A percentile compares a stretch with the other conserved stretches of the same genome.
Evolutionary conservation across 2,888 invertebrate genomes (phyloP).

Genomic region (Cataglyphis altisquamis): DNA sequence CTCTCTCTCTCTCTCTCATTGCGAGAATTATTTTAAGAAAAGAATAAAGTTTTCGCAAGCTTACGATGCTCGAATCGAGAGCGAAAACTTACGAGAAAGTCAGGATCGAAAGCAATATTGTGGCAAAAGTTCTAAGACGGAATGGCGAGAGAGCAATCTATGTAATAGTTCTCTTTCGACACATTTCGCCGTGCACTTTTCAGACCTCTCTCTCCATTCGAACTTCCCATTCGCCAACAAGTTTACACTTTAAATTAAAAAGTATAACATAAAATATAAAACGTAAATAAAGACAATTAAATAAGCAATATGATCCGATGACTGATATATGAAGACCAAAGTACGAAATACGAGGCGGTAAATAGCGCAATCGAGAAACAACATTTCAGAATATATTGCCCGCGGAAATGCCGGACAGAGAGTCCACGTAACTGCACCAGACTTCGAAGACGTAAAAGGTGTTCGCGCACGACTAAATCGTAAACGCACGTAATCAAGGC

Average conservation of each 20-base stretch:
- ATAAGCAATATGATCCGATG: conserved; percentile 25
- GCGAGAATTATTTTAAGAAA: conserved; percentile 46
- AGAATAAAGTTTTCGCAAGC: conserved; percentile 13
- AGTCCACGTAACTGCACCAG: background rate
- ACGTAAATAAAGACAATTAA: background rate
- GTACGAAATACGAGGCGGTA: conserved; percentile 1
- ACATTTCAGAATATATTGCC: conserved; percentile 22
- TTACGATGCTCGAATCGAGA: conserved; percentile 25
- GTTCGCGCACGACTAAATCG: conserved; percentile 1
- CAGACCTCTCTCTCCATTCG: background rate
- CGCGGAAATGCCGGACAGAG: background rate
- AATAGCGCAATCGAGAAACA: conserved; percentile 7
- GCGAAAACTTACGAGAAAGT: conserved; percentile 43
- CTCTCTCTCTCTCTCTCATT: background rate
- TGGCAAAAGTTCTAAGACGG: conserved; percentile 18
- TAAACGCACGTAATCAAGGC: conserved; percentile 46
- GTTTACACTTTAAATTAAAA: conserved; percentile 15
- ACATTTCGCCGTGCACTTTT: conserved; percentile 28
- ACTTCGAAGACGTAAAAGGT: conserved; percentile 20
- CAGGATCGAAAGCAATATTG: conserved; percentile 38
- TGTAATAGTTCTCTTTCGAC: conserved; percentile 38
- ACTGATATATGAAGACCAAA: background rate
- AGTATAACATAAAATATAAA: background rate
- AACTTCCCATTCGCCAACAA: conserved; percentile 27
- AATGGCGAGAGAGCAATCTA: conserved; percentile 44